Evolutionary conservation across 2,888 invertebrate species (phyloP), one percentile per base, ranked within the genome.

Genomic region (Polyommatus iphigenia): DNA sequence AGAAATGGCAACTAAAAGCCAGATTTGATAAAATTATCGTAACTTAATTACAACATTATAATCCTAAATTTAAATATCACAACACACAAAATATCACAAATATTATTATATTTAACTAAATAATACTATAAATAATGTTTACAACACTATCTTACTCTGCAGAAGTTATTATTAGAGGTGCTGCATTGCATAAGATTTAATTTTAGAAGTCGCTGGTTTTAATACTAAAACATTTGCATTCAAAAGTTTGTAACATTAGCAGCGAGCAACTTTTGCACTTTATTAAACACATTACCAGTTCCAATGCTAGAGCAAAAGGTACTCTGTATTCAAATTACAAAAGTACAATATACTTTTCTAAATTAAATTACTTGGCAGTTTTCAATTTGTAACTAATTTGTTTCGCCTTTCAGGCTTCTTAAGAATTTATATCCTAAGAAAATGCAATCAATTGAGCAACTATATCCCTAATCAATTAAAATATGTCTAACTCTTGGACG

Each of bases 381-480:
- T 41, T 75, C 41, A 72, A 79, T 76, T 71, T 71, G 72, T 41
- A 57, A 59, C 71, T 62, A 24, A 46, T 71, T 78, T 36, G 6
- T 46, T 46, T 46, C 15, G 46, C 41, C 41, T 46, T 73, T 73
- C 75, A 54, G 50, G 75, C 75, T 54, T 46, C 29, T 29, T 18
- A 20, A 54, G 46, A 54, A 79, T 81, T 80, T 54, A 59, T 77
- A 85, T 86, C 80, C 72, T 62, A 84, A 82, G 79, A 85, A 93
- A 93, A 93, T 93, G 93, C 93, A 92, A 86, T 83, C 78, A 86
- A 85, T 93, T 94, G 93, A 93, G 93, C 93, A 93, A 93, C 84
- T 87, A 85, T 85, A 85, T 85, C 85, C 81, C 82, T 83, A 82
- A 81, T 78, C 50, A 78, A 79, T 71, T 72, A 79, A 79, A 77